Evolutionary conservation across 35 echinoderm and acorn worm genomes (phyloP).

Genomic region (Chiridota heheva): DNA sequence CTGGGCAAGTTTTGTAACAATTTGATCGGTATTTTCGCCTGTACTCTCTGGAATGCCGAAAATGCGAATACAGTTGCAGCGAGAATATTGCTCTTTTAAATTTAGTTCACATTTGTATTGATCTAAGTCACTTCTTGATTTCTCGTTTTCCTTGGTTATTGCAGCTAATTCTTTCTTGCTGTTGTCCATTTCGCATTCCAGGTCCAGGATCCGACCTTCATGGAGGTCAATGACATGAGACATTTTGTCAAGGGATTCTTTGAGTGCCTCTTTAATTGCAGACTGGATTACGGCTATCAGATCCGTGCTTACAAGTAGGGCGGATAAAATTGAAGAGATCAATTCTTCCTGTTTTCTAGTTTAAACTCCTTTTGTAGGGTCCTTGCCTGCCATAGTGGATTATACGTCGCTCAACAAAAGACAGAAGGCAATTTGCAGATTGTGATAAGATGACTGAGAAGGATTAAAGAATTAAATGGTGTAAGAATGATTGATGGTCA

Average conservation of each 20-base stretch:
- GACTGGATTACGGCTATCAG: background rate
- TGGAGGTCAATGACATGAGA: background rate
- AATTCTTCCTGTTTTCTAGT: background rate
- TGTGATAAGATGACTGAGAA: no score
- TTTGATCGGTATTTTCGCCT: background rate
- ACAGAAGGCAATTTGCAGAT: no score
- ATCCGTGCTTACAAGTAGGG: background rate
- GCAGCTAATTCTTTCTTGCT: background rate
- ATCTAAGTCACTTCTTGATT: background rate
- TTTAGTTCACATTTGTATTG: background rate
- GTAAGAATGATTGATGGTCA: no score
- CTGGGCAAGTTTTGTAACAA: background rate
- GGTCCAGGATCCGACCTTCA: background rate
- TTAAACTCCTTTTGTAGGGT: background rate
- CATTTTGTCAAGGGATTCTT: background rate
- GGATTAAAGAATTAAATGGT: no score
- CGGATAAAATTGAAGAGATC: background rate
- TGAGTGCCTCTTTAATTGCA: background rate
- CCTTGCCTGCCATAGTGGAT: no score
- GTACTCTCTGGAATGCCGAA: background rate
- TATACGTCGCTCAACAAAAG: no score
- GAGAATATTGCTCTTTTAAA: background rate
- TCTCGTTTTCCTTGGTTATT: background rate
- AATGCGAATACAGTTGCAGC: background rate
- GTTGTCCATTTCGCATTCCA: background rate